These are phyloP conservation scores for Hypocryptadius cinnamomeus DNA, from an alignment of 2,113 vertebrate genomes.

Conservation along the genomic window DNA sequence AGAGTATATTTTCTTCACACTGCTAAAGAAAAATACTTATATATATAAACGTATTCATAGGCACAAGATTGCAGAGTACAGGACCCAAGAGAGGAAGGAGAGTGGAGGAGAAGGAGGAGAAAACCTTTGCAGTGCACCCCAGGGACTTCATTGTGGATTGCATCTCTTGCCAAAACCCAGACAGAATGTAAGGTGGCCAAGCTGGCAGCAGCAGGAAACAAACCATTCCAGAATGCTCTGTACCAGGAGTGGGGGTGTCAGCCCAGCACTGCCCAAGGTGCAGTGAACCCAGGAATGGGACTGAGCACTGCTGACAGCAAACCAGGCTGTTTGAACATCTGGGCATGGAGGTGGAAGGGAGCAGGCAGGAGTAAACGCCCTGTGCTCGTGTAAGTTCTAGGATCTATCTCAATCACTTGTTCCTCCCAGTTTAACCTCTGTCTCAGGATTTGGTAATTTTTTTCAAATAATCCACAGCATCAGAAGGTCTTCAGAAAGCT, in stretches of 20 bases:
- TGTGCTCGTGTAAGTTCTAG: not conserved
- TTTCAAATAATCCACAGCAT: not conserved
- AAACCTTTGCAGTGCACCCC: not conserved
- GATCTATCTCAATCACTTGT: fast-evolving
- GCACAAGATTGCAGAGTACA: not conserved
- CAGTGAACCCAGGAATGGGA: not conserved
- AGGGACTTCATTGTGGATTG: not conserved
- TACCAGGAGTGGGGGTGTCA: not conserved
- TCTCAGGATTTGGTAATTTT: not conserved
- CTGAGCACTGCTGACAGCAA: not conserved
- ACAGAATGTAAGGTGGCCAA: not conserved
- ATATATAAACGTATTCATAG: not conserved
- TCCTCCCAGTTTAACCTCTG: not conserved
- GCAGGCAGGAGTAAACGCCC: not conserved
- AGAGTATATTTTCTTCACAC: constrained; percentile 27
- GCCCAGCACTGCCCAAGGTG: not conserved
- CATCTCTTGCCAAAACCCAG: not conserved
- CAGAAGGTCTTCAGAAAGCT: not conserved
- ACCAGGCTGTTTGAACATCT: not conserved
- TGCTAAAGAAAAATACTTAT: constrained; percentile 37
- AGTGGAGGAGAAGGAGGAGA: not conserved
- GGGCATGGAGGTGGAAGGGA: not conserved
- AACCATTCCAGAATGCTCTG: not conserved
- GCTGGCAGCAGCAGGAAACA: not conserved
- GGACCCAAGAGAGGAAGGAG: not conserved